Conservation (phyloP, 2,797 vertebrate species). For the Melanogrammus aeglefinus region DNA sequence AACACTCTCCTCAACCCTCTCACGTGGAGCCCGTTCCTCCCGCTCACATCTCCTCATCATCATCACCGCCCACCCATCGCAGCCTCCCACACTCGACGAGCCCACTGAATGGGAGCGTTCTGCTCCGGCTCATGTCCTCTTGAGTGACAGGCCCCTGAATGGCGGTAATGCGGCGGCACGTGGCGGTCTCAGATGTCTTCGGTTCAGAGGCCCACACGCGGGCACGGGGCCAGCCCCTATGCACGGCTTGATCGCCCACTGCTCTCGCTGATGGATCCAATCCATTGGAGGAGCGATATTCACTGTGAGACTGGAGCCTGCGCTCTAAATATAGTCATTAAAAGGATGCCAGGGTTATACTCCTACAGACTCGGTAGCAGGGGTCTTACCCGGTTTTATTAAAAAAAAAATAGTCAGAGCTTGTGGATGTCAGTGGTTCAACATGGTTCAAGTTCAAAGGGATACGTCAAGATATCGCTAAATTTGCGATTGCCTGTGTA, state of each 20-base stretch:
- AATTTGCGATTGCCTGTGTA: no score
- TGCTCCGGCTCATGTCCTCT: constrained; percentile 49
- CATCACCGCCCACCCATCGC: constrained; percentile 41
- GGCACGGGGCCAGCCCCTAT: constrained; percentile 30
- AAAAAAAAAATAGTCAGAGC: no score
- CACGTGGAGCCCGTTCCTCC: constrained; percentile 40
- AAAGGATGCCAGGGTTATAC: constrained; percentile 19
- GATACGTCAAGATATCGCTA: no score
- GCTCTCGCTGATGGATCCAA: constrained; percentile 34
- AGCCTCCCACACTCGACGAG: constrained; percentile 33
- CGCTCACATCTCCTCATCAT: constrained; percentile 39
- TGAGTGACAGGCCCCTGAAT: constrained; percentile 67
- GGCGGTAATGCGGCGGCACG: constrained; percentile 63
- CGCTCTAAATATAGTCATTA: constrained; percentile 27
- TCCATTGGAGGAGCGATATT: constrained; percentile 28
- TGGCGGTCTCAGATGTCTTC: constrained; percentile 42
- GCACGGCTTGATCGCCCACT: constrained; percentile 32
- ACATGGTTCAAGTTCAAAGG: no score
- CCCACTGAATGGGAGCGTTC: constrained; percentile 17
- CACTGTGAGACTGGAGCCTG: constrained; percentile 18
- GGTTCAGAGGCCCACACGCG: constrained; percentile 34
- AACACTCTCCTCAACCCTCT: constrained; percentile 22
- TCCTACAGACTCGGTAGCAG: neutral
- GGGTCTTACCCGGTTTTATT: no score
- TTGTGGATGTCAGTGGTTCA: no score